A percentile compares a stretch with the other conserved stretches of the same genome.
Conservation (phyloP, 1,140 invertebrate species). For the Cataglyphis hispanica region DNA sequence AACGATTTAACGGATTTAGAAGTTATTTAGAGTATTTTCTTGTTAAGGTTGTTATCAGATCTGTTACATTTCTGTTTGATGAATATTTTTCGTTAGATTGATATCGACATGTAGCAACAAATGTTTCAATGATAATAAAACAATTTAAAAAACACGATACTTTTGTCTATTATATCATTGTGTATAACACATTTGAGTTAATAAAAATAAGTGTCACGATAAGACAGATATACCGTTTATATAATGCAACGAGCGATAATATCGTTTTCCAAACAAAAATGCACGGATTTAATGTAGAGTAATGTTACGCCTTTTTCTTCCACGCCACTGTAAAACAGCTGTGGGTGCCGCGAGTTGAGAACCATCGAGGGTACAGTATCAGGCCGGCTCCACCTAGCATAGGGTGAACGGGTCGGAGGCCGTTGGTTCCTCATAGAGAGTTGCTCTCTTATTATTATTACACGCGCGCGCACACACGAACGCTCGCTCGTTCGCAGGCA, state of each 20-base stretch:
- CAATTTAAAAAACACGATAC: not conserved
- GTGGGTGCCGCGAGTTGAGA: constrained; percentile 72
- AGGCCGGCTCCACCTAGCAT: constrained; percentile 85
- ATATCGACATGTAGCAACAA: not conserved
- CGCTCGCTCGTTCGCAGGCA: constrained; percentile 69
- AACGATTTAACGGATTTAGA: not conserved
- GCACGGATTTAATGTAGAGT: no score
- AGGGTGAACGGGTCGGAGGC: constrained; percentile 85
- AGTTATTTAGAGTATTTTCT: not conserved
- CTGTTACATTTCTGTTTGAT: not conserved
- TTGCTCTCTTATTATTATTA: constrained; percentile 85
- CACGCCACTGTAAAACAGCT: not conserved
- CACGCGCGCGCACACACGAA: constrained; percentile 75
- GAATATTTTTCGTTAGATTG: not conserved
- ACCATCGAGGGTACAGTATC: constrained; percentile 82
- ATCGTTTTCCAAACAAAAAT: not conserved
- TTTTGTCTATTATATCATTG: not conserved
- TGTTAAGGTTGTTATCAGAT: not conserved
- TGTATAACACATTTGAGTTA: not conserved
- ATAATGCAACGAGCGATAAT: not conserved
- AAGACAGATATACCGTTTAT: not conserved
- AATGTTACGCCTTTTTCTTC: not conserved
- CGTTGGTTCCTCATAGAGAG: constrained; percentile 86
- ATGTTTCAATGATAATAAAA: not conserved
- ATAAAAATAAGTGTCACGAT: not conserved